Percentiles rank a stretch among this genome's conserved stretches.
These are phyloP conservation scores for Varanus komodoensis DNA, from an alignment of 2,113 vertebrate genomes.

Conservation along the genomic window DNA sequence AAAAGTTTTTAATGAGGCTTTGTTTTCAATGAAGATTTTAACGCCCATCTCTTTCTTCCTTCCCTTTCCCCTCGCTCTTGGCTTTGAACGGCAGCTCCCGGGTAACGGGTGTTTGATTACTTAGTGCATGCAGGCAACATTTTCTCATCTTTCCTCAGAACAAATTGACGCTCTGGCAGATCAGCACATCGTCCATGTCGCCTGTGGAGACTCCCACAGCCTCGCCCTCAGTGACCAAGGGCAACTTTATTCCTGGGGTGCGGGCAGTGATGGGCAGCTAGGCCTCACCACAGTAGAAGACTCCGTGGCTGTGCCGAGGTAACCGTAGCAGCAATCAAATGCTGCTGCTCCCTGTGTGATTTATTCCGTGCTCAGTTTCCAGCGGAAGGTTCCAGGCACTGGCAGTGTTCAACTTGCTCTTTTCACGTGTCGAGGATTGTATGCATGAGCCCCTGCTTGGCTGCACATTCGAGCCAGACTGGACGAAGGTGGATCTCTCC, in stretches of 20 bases:
- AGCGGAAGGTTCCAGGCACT: neutral
- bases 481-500: too few species aligned
- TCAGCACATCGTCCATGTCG: slow-evolving; percentile 89
- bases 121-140: neutral
- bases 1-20: neutral
- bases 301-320: slow-evolving; percentile 90
- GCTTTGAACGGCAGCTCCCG: fast-evolving
- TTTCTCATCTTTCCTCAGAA: slow-evolving; percentile 77
- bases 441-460: neutral
- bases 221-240: slow-evolving; percentile 92
- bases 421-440: neutral
- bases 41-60: neutral
- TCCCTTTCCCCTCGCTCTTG: neutral
- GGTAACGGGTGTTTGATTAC: neutral
- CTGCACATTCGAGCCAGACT: too few species aligned
- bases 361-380: neutral
- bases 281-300: slow-evolving; percentile 88
- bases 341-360: slow-evolving; percentile 16
- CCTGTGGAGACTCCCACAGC: slow-evolving; percentile 89
- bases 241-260: slow-evolving; percentile 94
- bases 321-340: slow-evolving; percentile 26
- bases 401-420: neutral
- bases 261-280: slow-evolving; percentile 89
- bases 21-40: neutral
- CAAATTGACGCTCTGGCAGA: slow-evolving; percentile 88